Percentiles rank a stretch among this genome's conserved stretches.
These are phyloP conservation scores for Leucoptera coffeella DNA, from an alignment of 2,888 invertebrate species.

Conservation along the genomic window DNA sequence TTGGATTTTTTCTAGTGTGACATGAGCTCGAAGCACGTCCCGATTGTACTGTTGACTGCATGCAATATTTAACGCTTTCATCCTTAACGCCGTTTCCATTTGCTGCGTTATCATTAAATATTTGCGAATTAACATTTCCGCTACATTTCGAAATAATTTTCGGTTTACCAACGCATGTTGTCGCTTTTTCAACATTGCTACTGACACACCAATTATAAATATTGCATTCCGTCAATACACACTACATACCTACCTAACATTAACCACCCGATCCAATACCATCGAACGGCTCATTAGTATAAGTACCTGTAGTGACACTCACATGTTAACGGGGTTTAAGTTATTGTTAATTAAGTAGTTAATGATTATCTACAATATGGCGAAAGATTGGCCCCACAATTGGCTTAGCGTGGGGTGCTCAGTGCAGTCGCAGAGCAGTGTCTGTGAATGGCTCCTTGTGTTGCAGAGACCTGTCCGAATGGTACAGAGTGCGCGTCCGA, in stretches of 20 bases:
- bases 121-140: not conserved
- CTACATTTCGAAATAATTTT: not conserved
- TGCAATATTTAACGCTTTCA: constrained; percentile 49
- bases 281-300: too few species aligned
- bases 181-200: too few species aligned
- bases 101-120: not conserved
- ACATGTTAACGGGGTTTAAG: too few species aligned
- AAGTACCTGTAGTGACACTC: not conserved
- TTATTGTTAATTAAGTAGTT: too few species aligned
- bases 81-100: constrained; percentile 23
- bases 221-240: constrained; percentile 49
- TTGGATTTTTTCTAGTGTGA: constrained; percentile 31
- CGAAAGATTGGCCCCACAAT: too few species aligned
- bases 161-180: constrained; percentile 2
- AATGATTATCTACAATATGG: too few species aligned
- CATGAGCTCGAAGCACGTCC: constrained; percentile 42
- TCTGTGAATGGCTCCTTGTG: constrained; percentile 42
- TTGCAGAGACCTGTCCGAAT: constrained; percentile 66
- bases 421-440: too few species aligned
- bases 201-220: constrained; percentile 21
- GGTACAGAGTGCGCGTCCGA: constrained; percentile 81
- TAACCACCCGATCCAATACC: not conserved
- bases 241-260: constrained; percentile 8
- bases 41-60: constrained; percentile 48
- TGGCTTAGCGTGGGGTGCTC: too few species aligned